Evolutionary conservation across 2,113 vertebrate species (phyloP).

Genomic region (Pleuronectes platessa): DNA sequence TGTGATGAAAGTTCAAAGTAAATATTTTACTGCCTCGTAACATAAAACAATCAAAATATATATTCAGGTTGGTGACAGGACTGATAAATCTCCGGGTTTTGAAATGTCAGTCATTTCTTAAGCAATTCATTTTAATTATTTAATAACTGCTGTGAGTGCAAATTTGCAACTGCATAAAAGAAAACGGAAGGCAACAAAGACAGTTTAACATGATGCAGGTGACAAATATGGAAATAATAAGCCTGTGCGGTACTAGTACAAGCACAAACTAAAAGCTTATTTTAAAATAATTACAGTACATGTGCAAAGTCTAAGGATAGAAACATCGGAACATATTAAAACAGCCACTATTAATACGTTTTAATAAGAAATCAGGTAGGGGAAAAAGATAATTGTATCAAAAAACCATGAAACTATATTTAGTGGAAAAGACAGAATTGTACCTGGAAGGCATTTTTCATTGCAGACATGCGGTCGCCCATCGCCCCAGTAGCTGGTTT

Average conservation of each 20-base stretch:
- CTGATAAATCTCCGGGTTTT: constrained; percentile 1
- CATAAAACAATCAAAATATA: too few species aligned
- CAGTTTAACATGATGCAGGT: background rate
- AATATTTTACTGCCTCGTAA: too few species aligned
- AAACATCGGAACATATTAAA: too few species aligned
- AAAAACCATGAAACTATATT: background rate
- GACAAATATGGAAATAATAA: too few species aligned
- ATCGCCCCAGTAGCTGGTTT: constrained; percentile 94
- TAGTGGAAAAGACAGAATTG: background rate
- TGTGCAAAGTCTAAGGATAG: background rate
- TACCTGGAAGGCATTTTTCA: constrained; percentile 99
- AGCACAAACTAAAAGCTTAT: too few species aligned
- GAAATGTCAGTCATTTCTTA: background rate
- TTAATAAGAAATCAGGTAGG: background rate
- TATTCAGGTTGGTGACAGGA: too few species aligned
- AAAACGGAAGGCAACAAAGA: background rate
- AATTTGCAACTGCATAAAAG: too few species aligned
- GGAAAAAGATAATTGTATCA: background rate
- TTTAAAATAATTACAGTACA: background rate
- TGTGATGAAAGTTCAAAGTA: background rate
- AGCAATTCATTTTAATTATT: background rate
- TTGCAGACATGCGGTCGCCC: constrained; percentile 96
- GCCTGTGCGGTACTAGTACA: too few species aligned
- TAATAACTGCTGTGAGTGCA: too few species aligned
- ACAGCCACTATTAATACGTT: too few species aligned